Conservation (phyloP, 2,113 vertebrate genomes). For the Anser cygnoides region DNA sequence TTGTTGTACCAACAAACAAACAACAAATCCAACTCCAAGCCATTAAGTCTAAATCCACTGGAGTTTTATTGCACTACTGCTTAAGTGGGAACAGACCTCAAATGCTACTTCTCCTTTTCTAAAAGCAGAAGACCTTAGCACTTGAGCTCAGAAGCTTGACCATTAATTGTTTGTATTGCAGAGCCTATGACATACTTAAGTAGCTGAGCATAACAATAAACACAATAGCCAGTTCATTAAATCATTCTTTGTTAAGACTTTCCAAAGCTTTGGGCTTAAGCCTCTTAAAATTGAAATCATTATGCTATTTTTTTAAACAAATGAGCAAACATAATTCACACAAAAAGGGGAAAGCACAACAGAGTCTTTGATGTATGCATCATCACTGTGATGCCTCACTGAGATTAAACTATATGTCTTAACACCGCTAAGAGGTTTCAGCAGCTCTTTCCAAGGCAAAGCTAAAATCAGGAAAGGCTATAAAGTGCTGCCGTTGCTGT, state of each 20-base stretch:
- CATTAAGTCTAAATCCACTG: conserved; percentile 48
- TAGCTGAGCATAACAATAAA: conserved; percentile 70
- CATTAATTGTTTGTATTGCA: conserved; percentile 71
- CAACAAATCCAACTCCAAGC: conserved; percentile 40
- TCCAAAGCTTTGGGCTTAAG: conserved; percentile 64
- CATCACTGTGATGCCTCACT: conserved; percentile 43
- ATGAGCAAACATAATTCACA: conserved; percentile 64
- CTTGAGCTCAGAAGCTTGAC: conserved; percentile 66
- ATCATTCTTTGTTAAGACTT: conserved; percentile 70
- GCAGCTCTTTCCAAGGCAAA: conserved; percentile 53
- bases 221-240: conserved; percentile 69
- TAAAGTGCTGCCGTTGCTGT: conserved; percentile 41
- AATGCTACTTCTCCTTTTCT: conserved; percentile 59
- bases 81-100: conserved; percentile 64
- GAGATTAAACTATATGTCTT: conserved; percentile 59
- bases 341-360: conserved; percentile 52
- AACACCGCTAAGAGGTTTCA: not conserved
- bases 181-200: conserved; percentile 68
- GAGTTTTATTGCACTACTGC: conserved; percentile 50
- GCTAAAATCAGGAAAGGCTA: conserved; percentile 37
- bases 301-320: conserved; percentile 64
- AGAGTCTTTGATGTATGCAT: conserved; percentile 55
- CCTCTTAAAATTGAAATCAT: conserved; percentile 67
- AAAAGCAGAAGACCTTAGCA: conserved; percentile 64
- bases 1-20: conserved; percentile 51